phyloP scores from a whole-genome alignment of 1,140 invertebrate genomes.

The Chrysomallon squamiferum region DNA sequence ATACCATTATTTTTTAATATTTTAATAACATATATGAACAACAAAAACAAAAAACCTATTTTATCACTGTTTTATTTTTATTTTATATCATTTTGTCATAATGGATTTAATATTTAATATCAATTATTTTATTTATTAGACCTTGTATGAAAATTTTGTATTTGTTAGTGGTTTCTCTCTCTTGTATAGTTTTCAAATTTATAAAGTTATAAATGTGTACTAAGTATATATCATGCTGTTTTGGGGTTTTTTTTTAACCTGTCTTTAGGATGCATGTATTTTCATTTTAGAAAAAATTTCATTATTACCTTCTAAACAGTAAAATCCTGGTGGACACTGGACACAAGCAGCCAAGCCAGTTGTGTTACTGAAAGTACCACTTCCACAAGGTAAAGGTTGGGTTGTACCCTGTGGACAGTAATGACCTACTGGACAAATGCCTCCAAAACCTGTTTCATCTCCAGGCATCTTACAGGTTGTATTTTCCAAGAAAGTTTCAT shows the following conservation, averaged over 20 bases:
- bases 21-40: neutral
- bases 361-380: conserved; percentile 49
- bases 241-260: no score
- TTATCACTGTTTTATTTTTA: neutral
- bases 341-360: conserved; percentile 40
- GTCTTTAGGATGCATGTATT: no score
- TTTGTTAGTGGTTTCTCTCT: no score
- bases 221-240: no score
- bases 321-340: conserved; percentile 49
- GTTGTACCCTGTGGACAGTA: conserved; percentile 51
- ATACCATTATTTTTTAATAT: neutral
- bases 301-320: conserved; percentile 44
- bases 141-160: no score
- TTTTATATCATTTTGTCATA: no score
- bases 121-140: no score
- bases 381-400: conserved; percentile 44
- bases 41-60: neutral
- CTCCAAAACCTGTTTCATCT: conserved; percentile 48
- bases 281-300: no score
- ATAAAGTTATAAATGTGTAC: no score
- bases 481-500: conserved; percentile 26
- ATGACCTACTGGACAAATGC: conserved; percentile 50
- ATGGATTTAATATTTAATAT: no score
- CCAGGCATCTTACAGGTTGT: conserved; percentile 37
- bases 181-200: no score